These are phyloP conservation scores for Pseudococcus longispinus DNA, from an alignment of 2,888 invertebrate genomes.

Conservation along the genomic window DNA sequence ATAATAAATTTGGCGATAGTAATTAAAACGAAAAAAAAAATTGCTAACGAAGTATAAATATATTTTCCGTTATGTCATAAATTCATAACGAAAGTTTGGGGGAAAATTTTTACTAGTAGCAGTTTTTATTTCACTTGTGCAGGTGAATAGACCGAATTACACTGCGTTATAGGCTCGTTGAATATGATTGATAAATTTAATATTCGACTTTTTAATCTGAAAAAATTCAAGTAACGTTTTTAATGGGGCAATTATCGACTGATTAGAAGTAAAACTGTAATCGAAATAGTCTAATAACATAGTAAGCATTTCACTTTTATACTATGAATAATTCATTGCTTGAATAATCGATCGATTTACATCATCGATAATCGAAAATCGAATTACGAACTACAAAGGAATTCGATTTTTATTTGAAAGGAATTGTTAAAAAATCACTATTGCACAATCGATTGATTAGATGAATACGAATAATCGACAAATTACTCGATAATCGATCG, in stretches of 20 bases:
- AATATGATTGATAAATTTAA: background rate
- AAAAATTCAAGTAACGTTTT: background rate
- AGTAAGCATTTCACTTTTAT: no score
- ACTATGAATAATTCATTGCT: no score
- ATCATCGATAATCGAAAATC: no score
- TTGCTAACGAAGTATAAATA: background rate
- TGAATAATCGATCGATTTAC: no score
- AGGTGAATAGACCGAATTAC: background rate
- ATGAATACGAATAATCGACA: background rate
- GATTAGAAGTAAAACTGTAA: background rate
- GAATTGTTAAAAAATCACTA: no score
- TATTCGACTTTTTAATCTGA: background rate
- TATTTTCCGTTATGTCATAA: background rate
- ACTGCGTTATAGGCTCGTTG: background rate
- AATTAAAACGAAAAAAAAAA: background rate
- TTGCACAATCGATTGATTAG: no score
- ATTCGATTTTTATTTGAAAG: no score
- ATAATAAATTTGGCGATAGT: constrained; percentile 9
- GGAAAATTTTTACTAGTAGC: background rate
- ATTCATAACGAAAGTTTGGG: background rate
- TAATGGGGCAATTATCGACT: background rate
- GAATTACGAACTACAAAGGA: no score
- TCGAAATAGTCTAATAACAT: no score
- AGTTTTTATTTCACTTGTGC: background rate
- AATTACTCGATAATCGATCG: background rate